These are phyloP conservation scores for Xiphydria camelus DNA, from an alignment of 2,888 invertebrate species.

Conservation along the genomic window DNA sequence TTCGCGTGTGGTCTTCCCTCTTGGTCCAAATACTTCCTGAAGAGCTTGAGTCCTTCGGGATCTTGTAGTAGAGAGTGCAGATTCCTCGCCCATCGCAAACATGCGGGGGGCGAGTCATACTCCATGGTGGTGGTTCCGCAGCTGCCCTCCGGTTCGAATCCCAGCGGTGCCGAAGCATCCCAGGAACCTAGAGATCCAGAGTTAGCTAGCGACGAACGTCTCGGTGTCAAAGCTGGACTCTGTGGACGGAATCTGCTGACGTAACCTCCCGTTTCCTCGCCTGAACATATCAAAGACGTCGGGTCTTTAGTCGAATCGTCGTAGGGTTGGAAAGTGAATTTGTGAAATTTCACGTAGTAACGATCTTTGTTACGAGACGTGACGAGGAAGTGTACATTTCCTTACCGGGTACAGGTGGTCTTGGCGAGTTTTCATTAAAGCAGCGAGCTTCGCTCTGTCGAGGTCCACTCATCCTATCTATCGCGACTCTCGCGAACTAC, in stretches of 20 bases:
- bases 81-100: conserved; percentile 87
- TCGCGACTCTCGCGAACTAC: conserved; percentile 52
- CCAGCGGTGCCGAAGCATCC: conserved; percentile 60
- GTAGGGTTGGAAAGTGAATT: background rate
- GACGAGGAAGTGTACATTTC: conserved; percentile 48
- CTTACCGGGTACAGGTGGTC: conserved; percentile 84
- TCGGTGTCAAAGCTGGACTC: conserved; percentile 56
- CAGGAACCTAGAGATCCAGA: conserved; percentile 41
- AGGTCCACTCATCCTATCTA: conserved; percentile 57
- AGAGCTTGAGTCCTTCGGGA: conserved; percentile 85
- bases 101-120: conserved; percentile 66
- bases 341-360: background rate
- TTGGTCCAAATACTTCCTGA: conserved; percentile 79
- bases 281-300: conserved; percentile 24
- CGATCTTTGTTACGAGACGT: too few relatives aligned
- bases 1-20: conserved; percentile 79
- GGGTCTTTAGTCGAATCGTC: background rate
- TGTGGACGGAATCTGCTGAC: conserved; percentile 51
- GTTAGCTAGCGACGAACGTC: conserved; percentile 54
- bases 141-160: conserved; percentile 64
- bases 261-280: conserved; percentile 54
- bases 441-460: conserved; percentile 54
- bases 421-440: conserved; percentile 71
- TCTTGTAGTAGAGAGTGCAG: conserved; percentile 82
- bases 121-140: conserved; percentile 57